Evolutionary conservation across 2,888 invertebrate species (phyloP).

Genomic region (Acanthacorydalis orientalis): DNA sequence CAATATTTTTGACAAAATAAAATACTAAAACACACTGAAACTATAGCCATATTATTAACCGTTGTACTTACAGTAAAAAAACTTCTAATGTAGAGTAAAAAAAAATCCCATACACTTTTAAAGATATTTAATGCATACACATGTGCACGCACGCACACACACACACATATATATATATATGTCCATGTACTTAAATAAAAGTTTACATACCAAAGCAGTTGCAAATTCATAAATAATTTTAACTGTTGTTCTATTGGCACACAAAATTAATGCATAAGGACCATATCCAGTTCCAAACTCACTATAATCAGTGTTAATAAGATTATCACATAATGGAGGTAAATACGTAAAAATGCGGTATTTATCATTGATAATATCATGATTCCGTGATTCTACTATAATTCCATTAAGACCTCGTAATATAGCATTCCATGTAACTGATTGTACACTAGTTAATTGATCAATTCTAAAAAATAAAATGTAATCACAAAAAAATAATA

Average conservation of each 20-base stretch:
- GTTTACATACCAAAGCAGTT: background rate
- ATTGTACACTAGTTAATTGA: background rate
- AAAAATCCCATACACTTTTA: too few species aligned
- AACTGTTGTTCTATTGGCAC: conserved; percentile 1
- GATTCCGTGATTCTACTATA: background rate
- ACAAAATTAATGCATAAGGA: conserved; percentile 1
- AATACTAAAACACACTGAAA: too few species aligned
- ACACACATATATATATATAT: too few species aligned
- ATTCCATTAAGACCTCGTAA: conserved; percentile 1
- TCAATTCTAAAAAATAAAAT: background rate
- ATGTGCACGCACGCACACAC: too few species aligned
- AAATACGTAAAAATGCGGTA: background rate
- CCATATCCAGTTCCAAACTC: background rate
- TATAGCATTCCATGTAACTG: background rate
- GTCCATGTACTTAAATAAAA: background rate
- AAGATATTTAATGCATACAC: too few species aligned
- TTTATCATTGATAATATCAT: background rate
- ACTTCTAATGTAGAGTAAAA: too few species aligned
- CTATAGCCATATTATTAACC: too few species aligned
- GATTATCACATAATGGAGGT: background rate
- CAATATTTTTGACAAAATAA: too few species aligned
- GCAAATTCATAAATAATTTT: background rate
- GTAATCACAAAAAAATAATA: too few species aligned
- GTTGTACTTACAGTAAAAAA: too few species aligned
- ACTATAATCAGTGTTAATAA: background rate